A percentile compares a stretch with the other conserved stretches of the same genome.
These are phyloP conservation scores for Mirza zaza DNA, from an alignment of 2,113 vertebrate species.

Conservation along the genomic window DNA sequence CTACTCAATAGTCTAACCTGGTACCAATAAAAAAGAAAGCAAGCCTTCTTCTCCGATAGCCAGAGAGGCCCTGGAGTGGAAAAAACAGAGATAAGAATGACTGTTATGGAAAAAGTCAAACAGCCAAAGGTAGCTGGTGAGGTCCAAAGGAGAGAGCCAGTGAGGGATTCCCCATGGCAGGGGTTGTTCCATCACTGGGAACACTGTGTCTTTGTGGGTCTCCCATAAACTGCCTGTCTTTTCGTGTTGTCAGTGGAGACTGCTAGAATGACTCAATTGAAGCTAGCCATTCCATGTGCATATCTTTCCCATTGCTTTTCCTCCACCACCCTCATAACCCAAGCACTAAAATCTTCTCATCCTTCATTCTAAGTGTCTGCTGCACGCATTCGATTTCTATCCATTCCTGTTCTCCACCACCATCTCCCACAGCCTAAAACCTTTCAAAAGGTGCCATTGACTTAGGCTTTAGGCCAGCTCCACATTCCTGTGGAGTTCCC, in stretches of 20 bases:
- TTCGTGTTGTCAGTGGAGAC: background rate
- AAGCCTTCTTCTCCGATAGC: background rate
- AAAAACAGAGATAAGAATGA: background rate
- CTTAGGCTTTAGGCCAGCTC: background rate
- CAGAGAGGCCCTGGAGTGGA: rapidly evolving
- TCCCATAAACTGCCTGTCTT: background rate
- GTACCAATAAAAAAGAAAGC: background rate
- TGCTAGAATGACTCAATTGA: background rate
- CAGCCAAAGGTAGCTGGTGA: background rate
- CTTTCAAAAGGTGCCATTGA: background rate
- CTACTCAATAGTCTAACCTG: too few relatives aligned
- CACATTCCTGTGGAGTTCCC: background rate
- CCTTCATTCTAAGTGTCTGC: background rate
- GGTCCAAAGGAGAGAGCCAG: background rate
- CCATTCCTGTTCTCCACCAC: too few relatives aligned
- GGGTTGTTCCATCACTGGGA: background rate
- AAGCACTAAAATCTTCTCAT: background rate
- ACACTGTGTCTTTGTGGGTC: background rate
- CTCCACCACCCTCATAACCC: rapidly evolving
- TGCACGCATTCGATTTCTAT: background rate
- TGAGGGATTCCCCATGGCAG: background rate
- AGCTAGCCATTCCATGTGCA: background rate
- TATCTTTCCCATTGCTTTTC: background rate
- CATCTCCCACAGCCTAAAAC: background rate
- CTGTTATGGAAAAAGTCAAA: background rate